These are phyloP conservation scores for Ophion slaviceki DNA, from an alignment of 2,888 invertebrate species.

Conservation along the genomic window DNA sequence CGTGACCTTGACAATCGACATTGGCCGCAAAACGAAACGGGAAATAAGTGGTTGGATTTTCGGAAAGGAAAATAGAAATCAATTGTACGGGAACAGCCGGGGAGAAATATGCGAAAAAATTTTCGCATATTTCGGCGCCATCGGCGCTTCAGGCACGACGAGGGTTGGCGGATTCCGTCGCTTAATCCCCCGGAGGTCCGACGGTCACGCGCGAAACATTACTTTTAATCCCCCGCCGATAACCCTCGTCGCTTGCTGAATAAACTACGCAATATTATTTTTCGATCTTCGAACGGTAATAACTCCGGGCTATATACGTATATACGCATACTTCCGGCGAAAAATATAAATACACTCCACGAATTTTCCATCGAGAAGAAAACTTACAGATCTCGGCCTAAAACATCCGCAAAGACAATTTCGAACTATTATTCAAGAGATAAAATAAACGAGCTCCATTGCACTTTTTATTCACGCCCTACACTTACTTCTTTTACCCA, in stretches of 20 bases:
- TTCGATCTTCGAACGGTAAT: constrained; percentile 77
- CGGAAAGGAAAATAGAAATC: not conserved
- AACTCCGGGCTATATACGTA: constrained; percentile 46
- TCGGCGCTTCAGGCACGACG: constrained; percentile 3
- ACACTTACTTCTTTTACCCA: too few relatives aligned
- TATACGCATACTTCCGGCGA: constrained; percentile 4
- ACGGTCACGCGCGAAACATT: constrained; percentile 81
- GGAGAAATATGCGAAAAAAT: too few relatives aligned
- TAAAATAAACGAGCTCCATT: not conserved
- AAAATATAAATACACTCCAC: constrained; percentile 5
- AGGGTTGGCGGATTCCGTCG: constrained; percentile 59
- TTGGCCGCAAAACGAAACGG: not conserved
- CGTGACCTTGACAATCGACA: not conserved
- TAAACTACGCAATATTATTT: constrained; percentile 82
- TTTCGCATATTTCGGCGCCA: constrained; percentile 9
- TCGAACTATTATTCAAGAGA: not conserved
- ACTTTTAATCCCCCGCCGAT: constrained; percentile 81
- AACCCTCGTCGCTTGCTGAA: constrained; percentile 77
- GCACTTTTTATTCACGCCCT: not conserved
- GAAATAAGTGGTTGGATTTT: not conserved
- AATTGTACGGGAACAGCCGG: constrained; percentile 7
- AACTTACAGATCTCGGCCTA: not conserved
- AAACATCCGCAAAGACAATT: not conserved
- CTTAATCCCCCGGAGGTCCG: constrained; percentile 78
- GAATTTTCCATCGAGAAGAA: constrained; percentile 8